Percentiles rank a stretch among this genome's conserved stretches.
Conservation (phyloP, 2,888 invertebrate species). For the Plutella xylostella region DNA sequence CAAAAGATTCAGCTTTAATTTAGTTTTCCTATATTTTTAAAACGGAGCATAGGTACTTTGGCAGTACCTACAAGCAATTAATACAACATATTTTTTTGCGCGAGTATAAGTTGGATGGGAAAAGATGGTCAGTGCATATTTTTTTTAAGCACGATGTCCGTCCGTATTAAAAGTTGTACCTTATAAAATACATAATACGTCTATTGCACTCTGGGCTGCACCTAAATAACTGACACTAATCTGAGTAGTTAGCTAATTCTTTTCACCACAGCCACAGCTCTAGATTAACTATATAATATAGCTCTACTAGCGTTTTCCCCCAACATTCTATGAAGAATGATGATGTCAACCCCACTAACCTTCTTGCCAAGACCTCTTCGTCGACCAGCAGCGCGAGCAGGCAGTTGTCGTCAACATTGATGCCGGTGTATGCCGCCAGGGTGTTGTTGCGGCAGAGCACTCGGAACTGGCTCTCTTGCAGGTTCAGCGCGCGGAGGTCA, state of each 20-base stretch:
- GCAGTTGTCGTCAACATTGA: constrained; percentile 63
- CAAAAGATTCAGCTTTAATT: constrained; percentile 7
- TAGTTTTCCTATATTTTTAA: too few species aligned
- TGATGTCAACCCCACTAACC: constrained; percentile 26
- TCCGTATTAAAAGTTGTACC: too few species aligned
- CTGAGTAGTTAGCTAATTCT: background rate
- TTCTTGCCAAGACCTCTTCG: constrained; percentile 69
- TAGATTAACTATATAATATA: background rate
- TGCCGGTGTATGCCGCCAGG: constrained; percentile 54
- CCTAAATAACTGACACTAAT: background rate
- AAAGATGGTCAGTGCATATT: too few species aligned
- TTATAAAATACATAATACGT: background rate
- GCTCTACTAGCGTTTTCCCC: background rate
- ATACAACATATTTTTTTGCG: too few species aligned
- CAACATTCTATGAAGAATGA: background rate
- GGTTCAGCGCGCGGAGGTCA: constrained; percentile 30
- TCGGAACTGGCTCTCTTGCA: constrained; percentile 47
- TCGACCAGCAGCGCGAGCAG: constrained; percentile 70
- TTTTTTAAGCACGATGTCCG: too few species aligned
- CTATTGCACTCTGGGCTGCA: background rate
- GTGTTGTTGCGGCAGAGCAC: constrained; percentile 73
- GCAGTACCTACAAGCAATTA: too few species aligned
- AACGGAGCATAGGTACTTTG: too few species aligned
- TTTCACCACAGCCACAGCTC: background rate
- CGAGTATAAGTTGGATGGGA: too few species aligned